These are phyloP conservation scores for Motacilla alba DNA, from an alignment of 2,113 vertebrate genomes.

Conservation along the genomic window DNA sequence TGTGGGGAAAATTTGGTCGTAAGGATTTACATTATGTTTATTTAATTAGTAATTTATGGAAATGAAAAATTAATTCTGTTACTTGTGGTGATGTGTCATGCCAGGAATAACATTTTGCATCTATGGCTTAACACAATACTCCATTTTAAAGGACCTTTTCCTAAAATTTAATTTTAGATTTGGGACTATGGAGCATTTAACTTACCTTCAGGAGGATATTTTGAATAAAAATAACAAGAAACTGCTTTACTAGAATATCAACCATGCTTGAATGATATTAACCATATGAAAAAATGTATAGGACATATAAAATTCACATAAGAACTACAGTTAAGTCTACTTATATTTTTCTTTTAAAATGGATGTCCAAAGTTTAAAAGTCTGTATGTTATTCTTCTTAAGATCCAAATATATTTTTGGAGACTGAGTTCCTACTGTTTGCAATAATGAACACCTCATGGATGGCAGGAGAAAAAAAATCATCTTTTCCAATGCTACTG, in stretches of 20 bases:
- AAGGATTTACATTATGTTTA: constrained; percentile 13
- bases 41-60: constrained; percentile 60
- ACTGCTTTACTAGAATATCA: constrained; percentile 50
- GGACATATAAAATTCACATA: constrained; percentile 31
- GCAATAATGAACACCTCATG: constrained; percentile 31
- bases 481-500: neutral
- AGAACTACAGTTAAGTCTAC: constrained; percentile 22
- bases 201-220: constrained; percentile 58
- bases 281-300: constrained; percentile 36
- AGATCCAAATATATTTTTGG: constrained; percentile 35
- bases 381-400: constrained; percentile 10
- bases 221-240: constrained; percentile 67
- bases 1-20: neutral
- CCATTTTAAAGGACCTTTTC: constrained; percentile 19
- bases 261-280: constrained; percentile 56
- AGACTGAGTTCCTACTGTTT: constrained; percentile 40
- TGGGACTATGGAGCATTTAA: constrained; percentile 23
- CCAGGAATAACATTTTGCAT: constrained; percentile 59
- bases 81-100: neutral
- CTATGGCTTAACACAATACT: constrained; percentile 23
- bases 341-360: constrained; percentile 52
- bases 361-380: constrained; percentile 30
- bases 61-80: constrained; percentile 53
- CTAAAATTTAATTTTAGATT: constrained; percentile 61
- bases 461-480: neutral